phyloP scores from a whole-genome alignment of 2,888 invertebrate genomes.

The Tenthredo amoena region DNA sequence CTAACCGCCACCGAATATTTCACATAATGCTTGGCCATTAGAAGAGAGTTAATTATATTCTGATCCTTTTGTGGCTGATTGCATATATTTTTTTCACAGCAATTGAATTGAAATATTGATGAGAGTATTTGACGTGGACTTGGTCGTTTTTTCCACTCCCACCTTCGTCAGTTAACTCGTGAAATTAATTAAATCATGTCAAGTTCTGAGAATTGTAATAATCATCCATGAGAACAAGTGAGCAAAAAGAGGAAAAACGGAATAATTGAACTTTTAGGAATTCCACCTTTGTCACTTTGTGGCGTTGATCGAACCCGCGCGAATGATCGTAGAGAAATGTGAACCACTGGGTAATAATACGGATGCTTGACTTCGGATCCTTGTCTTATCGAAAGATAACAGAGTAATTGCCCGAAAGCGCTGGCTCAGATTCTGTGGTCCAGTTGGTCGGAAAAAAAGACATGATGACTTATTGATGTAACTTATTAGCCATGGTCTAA shows the following conservation, averaged over 20 bases:
- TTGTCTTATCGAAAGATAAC: background rate
- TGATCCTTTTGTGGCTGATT: background rate
- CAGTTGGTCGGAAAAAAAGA: conserved; percentile 6
- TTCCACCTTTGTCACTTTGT: background rate
- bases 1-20: background rate
- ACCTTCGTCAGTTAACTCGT: background rate
- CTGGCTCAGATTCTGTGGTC: background rate
- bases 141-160: background rate
- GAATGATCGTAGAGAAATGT: background rate
- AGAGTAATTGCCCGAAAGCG: conserved; percentile 6
- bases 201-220: background rate
- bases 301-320: background rate
- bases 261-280: background rate
- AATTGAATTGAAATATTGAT: background rate
- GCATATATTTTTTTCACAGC: background rate
- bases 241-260: background rate
- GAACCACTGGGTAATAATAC: background rate
- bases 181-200: background rate
- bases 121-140: background rate
- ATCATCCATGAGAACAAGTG: background rate
- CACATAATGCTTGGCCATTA: background rate
- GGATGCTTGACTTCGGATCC: background rate
- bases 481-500: conserved; percentile 3
- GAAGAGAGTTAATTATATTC: background rate
- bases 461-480: conserved; percentile 16